phyloP scores from a whole-genome alignment of 2,888 invertebrate genomes.

The Trichacis sp. region DNA sequence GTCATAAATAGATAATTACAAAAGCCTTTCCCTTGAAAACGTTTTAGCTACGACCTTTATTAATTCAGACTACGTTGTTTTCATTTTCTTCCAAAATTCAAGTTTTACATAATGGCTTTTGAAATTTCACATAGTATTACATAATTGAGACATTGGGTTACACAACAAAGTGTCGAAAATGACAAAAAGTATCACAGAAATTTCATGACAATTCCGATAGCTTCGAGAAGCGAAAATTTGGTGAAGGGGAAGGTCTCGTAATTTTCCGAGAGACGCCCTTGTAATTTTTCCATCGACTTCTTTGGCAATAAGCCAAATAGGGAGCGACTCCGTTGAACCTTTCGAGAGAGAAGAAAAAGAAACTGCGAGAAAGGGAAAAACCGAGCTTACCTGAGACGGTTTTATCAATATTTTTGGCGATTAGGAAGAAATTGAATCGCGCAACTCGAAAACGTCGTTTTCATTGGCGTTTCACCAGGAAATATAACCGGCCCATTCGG shows the following conservation, averaged over 20 bases:
- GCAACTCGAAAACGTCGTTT: slow-evolving; percentile 48
- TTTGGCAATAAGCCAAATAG: slow-evolving; percentile 48
- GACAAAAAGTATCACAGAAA: no score
- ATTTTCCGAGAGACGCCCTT: slow-evolving; percentile 47
- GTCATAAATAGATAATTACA: no score
- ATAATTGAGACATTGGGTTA: no score
- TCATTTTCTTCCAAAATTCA: no score
- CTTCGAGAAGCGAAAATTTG: slow-evolving; percentile 32
- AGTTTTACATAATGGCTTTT: no score
- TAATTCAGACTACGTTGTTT: no score
- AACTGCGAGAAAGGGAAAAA: slow-evolving; percentile 14
- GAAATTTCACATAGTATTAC: no score
- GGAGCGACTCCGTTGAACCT: slow-evolving; percentile 21
- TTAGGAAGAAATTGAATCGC: slow-evolving; percentile 62
- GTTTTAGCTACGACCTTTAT: no score
- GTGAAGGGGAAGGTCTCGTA: slow-evolving; percentile 47
- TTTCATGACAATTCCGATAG: slow-evolving; percentile 46
- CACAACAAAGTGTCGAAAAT: no score
- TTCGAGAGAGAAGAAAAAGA: not conserved
- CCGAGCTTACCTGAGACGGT: slow-evolving; percentile 24
- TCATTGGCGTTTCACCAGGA: slow-evolving; percentile 61
- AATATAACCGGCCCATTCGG: slow-evolving; percentile 49
- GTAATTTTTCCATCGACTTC: slow-evolving; percentile 51
- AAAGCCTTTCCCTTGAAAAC: no score
- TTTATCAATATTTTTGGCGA: slow-evolving; percentile 59